Percentiles rank a stretch among this genome's conserved stretches.
These are phyloP conservation scores for Copidosoma aretas DNA, from an alignment of 2,888 invertebrate species.

Conservation along the genomic window DNA sequence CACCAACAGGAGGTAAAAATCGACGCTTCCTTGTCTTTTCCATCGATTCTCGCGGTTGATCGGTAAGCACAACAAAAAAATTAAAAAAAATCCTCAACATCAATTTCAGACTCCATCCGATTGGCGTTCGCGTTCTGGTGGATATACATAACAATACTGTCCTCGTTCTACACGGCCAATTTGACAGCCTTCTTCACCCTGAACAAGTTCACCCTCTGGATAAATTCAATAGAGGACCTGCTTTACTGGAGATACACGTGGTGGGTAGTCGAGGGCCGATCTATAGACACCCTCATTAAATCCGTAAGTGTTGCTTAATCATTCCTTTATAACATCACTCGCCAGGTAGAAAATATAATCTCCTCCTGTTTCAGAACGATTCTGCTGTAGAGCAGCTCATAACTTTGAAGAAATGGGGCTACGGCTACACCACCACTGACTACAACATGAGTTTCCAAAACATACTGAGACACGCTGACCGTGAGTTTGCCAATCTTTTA, in stretches of 20 bases:
- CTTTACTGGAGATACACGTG: conserved; percentile 72
- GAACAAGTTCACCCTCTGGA: conserved; percentile 83
- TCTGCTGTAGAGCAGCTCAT: not conserved
- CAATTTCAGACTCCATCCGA: conserved; percentile 73
- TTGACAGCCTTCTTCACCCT: conserved; percentile 87
- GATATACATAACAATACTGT: conserved; percentile 86
- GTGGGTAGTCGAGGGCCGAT: conserved; percentile 74
- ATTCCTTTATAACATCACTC: too few relatives aligned
- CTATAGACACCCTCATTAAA: conserved; percentile 72
- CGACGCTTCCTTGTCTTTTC: too few relatives aligned
- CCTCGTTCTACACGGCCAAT: conserved; percentile 90
- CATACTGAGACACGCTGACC: conserved; percentile 10
- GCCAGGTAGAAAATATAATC: too few relatives aligned
- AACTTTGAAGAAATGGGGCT: conserved; percentile 10
- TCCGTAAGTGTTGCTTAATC: conserved; percentile 66
- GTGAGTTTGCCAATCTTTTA: conserved; percentile 12
- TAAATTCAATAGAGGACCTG: conserved; percentile 74
- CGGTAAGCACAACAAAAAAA: too few relatives aligned
- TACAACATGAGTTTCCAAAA: conserved; percentile 21
- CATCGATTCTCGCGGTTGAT: too few relatives aligned
- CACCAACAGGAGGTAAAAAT: conserved; percentile 77
- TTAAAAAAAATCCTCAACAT: too few relatives aligned
- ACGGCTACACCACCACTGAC: conserved; percentile 14
- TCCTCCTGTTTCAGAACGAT: not conserved
- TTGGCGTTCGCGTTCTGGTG: conserved; percentile 90